Evolutionary conservation across 2,888 invertebrate genomes (phyloP).

Genomic region (Thelaira solivaga): DNA sequence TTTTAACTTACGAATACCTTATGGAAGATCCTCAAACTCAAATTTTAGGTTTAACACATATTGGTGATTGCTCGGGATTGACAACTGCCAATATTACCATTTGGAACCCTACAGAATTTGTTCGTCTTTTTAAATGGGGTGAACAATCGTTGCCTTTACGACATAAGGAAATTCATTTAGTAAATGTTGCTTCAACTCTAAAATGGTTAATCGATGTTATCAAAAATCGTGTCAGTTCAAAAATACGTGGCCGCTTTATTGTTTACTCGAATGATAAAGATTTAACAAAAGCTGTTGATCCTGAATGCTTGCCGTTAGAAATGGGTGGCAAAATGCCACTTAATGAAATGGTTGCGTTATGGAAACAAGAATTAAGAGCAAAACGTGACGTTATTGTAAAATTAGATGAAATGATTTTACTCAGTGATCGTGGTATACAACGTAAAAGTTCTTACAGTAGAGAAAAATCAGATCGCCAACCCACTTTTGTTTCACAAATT

Average conservation of each 20-base stretch:
- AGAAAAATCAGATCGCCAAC: slow-evolving; percentile 71
- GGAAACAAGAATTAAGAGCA: slow-evolving; percentile 81
- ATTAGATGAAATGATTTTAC: slow-evolving; percentile 82
- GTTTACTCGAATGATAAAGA: slow-evolving; percentile 81
- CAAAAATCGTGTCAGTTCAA: slow-evolving; percentile 82
- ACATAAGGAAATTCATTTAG: slow-evolving; percentile 85
- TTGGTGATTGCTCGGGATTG: slow-evolving; percentile 82
- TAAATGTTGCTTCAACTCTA: slow-evolving; percentile 85
- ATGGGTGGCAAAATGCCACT: slow-evolving; percentile 85
- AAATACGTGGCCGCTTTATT: slow-evolving; percentile 83
- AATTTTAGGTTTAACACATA: slow-evolving; percentile 85
- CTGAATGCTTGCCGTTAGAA: slow-evolving; percentile 83
- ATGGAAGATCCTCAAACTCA: slow-evolving; percentile 87
- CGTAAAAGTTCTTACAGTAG: slow-evolving; percentile 71
- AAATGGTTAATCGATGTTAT: slow-evolving; percentile 87
- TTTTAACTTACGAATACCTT: slow-evolving; percentile 85
- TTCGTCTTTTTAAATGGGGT: slow-evolving; percentile 84
- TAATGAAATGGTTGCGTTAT: slow-evolving; percentile 84
- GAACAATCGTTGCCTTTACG: slow-evolving; percentile 89
- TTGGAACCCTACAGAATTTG: slow-evolving; percentile 86
- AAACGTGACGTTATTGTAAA: slow-evolving; percentile 81
- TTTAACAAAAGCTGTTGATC: slow-evolving; percentile 80
- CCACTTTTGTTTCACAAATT: slow-evolving; percentile 73
- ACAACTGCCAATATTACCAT: slow-evolving; percentile 82
- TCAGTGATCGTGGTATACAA: slow-evolving; percentile 81